Evolutionary conservation across 2,113 vertebrate genomes (phyloP), one percentile per base, ranked within the genome.

Genomic region (Pipa parva): DNA sequence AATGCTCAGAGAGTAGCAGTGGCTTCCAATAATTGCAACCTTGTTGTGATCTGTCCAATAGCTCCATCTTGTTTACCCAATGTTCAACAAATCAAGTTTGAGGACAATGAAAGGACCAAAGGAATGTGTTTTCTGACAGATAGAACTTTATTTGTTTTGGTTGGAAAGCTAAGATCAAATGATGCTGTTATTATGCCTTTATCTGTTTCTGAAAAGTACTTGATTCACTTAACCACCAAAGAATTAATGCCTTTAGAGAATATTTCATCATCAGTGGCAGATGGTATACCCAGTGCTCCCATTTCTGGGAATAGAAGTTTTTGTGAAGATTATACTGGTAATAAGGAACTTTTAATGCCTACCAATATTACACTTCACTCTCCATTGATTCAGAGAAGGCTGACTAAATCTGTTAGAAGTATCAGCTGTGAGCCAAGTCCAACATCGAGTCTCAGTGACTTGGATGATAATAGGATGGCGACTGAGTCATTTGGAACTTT

Each of bases 101-200:
- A 93, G 77, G 83, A 83, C 15, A 89, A 80, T 0, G 96, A 98
- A 71, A 87, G 90, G 57, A 93, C 94, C 4, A 99, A 99, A 80
- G 97, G 97, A 1, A 50, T 97, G 1, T 93, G 92, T 73, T 99
- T 98, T 78, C 81, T 97, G 70, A 91, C 77, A 18, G 87, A 92
- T 51, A 92, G 86, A 73, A 80, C 88, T 59, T 80, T 99, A 73
- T 64, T 99, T 31, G 75, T 98, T 72, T 85, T 95, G 79, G 88
- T 96, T 52, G 97, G 96, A 71, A 87, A 59, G 63, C 96, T 91
- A 63, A 96, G 92, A 78, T 82, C 88, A 67, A 84, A 21, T 7
- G 94, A 99, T 25, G 82, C 85, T 0, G 81, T 88, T 1, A 97
- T 99, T 79, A 89, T 95, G 63, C 91, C 93, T 0, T 90, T 93